A percentile compares a stretch with the other conserved stretches of the same genome.
These are phyloP conservation scores for Lypha dubia DNA, from an alignment of 2,888 invertebrate genomes.

Conservation along the genomic window DNA sequence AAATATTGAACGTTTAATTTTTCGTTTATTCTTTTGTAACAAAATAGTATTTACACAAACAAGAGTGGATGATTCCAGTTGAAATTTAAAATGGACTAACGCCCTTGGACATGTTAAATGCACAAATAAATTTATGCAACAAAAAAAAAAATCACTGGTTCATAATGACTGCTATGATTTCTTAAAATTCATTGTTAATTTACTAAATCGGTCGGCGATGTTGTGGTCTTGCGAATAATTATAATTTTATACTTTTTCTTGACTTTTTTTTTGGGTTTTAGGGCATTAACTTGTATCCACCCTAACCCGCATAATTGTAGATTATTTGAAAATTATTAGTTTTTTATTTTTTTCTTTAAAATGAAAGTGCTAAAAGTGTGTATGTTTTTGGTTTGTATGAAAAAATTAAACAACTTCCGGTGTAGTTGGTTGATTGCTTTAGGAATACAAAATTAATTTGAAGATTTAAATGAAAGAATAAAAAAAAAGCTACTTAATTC, in stretches of 20 bases:
- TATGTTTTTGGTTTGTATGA: background rate
- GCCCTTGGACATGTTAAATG: slow-evolving; percentile 23
- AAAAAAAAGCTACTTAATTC: too few relatives aligned
- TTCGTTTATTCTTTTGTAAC: slow-evolving; percentile 57
- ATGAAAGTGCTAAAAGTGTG: slow-evolving; percentile 23
- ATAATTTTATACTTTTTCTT: slow-evolving; percentile 13
- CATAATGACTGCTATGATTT: slow-evolving; percentile 25
- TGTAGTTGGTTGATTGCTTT: background rate
- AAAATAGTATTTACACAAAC: slow-evolving; percentile 53
- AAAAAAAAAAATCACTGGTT: slow-evolving; percentile 10
- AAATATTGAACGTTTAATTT: slow-evolving; percentile 50
- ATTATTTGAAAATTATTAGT: slow-evolving; percentile 10
- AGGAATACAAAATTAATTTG: too few relatives aligned
- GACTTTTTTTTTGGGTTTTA: slow-evolving; percentile 27
- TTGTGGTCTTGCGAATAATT: slow-evolving; percentile 25
- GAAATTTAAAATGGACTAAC: slow-evolving; percentile 39
- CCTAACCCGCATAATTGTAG: slow-evolving; percentile 61
- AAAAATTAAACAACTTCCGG: background rate
- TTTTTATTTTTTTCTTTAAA: background rate
- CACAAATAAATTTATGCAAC: background rate
- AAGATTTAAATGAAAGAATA: too few relatives aligned
- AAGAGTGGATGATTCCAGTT: slow-evolving; percentile 63
- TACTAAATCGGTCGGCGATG: background rate
- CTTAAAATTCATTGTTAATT: slow-evolving; percentile 8
- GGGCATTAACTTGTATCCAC: slow-evolving; percentile 58